phyloP scores from a whole-genome alignment of 2,113 vertebrate genomes.

The Ancistrus triradiatus region DNA sequence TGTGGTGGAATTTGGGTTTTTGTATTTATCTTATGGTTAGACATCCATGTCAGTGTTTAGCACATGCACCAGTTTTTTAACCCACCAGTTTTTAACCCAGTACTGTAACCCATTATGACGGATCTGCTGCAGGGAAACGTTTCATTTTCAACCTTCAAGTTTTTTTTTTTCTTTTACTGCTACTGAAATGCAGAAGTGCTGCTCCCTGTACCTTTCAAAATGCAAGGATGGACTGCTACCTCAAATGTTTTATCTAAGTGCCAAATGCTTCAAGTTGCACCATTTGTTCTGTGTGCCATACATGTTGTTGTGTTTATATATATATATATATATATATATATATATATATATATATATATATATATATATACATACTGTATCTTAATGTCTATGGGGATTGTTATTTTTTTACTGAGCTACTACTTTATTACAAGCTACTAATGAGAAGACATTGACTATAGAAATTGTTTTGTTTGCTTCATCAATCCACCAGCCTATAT shows the following conservation, averaged over 20 bases:
- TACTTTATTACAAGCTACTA: neutral
- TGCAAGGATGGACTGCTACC: slow-evolving; percentile 61
- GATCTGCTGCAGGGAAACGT: no score
- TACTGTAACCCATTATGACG: no score
- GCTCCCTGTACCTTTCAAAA: slow-evolving; percentile 3
- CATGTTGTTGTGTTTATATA: slow-evolving; percentile 30
- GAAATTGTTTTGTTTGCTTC: neutral
- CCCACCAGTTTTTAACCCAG: no score
- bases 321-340: no score
- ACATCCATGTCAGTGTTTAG: no score
- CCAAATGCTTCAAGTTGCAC: slow-evolving; percentile 66
- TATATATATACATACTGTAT: slow-evolving; percentile 5
- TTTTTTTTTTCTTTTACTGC: no score
- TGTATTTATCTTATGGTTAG: no score
- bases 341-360: slow-evolving; percentile 18
- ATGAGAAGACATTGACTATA: neutral
- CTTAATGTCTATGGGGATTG: slow-evolving; percentile 7
- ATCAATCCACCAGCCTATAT: neutral
- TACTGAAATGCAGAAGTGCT: neutral
- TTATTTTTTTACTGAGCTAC: slow-evolving; percentile 41
- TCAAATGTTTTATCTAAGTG: slow-evolving; percentile 62
- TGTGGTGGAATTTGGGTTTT: no score
- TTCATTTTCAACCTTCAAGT: no score
- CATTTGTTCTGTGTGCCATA: slow-evolving; percentile 59
- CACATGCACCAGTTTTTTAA: no score